Percentiles rank a stretch among this genome's conserved stretches.
These are phyloP conservation scores for Mongoloraphidia duomilia DNA, from an alignment of 2,888 invertebrate genomes.

Conservation along the genomic window DNA sequence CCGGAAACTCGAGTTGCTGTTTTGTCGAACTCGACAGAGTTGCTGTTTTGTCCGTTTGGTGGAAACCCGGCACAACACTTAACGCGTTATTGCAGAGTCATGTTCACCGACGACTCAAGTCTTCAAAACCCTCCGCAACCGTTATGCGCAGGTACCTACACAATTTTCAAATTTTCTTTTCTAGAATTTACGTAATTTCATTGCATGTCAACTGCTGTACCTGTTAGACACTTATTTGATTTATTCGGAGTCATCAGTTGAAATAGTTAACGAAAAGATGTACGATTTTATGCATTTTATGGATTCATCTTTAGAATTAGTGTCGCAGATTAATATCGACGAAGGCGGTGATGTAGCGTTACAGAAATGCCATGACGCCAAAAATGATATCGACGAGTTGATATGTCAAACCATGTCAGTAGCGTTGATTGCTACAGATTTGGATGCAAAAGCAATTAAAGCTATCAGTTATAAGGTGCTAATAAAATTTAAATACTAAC, in stretches of 20 bases:
- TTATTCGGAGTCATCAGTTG: background rate
- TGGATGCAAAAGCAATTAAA: conserved; percentile 30
- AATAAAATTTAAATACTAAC: conserved; percentile 5
- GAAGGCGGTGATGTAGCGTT: conserved; percentile 8
- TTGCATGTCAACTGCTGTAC: no score
- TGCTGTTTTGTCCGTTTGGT: no score
- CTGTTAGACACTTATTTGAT: no score
- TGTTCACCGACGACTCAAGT: no score
- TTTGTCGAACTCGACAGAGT: no score
- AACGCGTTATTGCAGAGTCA: no score
- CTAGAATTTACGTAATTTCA: no score
- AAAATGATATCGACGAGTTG: conserved; percentile 23
- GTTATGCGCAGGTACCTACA: no score
- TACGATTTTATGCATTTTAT: conserved; percentile 25
- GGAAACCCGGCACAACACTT: no score
- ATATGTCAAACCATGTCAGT: conserved; percentile 28
- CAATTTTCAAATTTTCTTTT: no score
- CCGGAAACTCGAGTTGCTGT: no score
- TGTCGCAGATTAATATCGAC: conserved; percentile 19
- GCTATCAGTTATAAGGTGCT: conserved; percentile 40
- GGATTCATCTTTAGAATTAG: conserved; percentile 23
- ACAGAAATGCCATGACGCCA: conserved; percentile 14
- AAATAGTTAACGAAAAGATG: conserved; percentile 9
- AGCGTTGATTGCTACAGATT: conserved; percentile 23
- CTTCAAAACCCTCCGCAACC: no score